Conservation (phyloP, 2,888 invertebrate species). For the Sesia bembeciformis region DNA sequence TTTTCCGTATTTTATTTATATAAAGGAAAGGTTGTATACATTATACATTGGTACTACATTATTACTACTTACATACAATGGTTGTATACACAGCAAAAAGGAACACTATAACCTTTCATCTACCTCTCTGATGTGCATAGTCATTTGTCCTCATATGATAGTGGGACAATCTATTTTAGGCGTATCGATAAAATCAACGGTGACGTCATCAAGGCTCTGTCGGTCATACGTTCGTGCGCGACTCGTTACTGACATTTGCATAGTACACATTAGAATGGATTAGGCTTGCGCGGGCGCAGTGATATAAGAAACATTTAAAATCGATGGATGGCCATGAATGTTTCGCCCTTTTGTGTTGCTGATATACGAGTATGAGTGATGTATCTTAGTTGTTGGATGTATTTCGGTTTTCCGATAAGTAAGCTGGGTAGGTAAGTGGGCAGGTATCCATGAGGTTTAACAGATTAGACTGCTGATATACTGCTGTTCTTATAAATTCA, state of each 20-base stretch:
- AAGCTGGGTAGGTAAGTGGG: no score
- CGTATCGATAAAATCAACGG: neutral
- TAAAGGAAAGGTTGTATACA: neutral
- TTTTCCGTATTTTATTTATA: neutral
- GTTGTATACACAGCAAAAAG: neutral
- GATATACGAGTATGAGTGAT: no score
- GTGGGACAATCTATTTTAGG: no score
- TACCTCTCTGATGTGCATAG: no score
- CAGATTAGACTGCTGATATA: no score
- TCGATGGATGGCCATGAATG: neutral
- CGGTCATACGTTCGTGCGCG: conserved; percentile 28
- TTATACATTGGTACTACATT: neutral
- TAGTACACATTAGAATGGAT: neutral
- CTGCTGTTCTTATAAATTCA: no score
- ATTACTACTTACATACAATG: neutral
- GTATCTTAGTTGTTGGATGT: no score
- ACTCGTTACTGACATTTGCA: conserved; percentile 17
- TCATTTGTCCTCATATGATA: no score
- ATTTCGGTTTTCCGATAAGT: no score
- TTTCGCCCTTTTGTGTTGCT: no score
- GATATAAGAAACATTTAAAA: neutral
- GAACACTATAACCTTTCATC: no score
- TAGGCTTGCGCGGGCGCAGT: neutral
- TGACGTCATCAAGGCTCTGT: conserved; percentile 1
- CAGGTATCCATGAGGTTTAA: no score